These are phyloP conservation scores for Drosophila ercepeae DNA, from an alignment of 1,140 invertebrate genomes.

Conservation along the genomic window DNA sequence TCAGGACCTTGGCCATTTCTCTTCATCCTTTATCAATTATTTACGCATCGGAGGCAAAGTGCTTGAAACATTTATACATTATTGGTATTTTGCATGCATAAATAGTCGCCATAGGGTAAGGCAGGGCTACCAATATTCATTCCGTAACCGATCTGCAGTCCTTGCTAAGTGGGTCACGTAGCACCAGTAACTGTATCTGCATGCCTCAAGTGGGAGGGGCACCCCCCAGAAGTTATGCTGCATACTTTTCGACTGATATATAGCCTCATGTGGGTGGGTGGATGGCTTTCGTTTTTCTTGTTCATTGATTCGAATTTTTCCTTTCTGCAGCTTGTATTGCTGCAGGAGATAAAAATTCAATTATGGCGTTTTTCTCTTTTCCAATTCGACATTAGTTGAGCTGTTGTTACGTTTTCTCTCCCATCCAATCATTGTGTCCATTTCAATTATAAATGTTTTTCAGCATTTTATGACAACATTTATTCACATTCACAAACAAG, in stretches of 20 bases:
- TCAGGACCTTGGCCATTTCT: conserved; percentile 50
- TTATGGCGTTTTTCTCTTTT: conserved; percentile 46
- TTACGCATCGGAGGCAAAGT: conserved; percentile 28
- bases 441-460: background rate
- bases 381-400: conserved; percentile 10
- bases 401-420: conserved; percentile 1
- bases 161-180: conserved; percentile 76
- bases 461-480: conserved; percentile 10
- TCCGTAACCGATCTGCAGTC: conserved; percentile 40
- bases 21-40: conserved; percentile 22
- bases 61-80: conserved; percentile 67
- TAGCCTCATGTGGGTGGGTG: conserved; percentile 14
- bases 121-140: conserved; percentile 31
- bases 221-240: conserved; percentile 47
- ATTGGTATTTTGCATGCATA: conserved; percentile 78
- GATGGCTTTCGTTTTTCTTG: conserved; percentile 66
- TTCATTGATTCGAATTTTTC: conserved; percentile 63
- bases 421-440: background rate
- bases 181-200: conserved; percentile 36
- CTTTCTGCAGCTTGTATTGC: conserved; percentile 33
- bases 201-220: too few relatives aligned
- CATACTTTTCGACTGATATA: conserved; percentile 63
- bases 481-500: conserved; percentile 37
- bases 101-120: conserved; percentile 24
- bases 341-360: conserved; percentile 75